Base-by-base conservation (phyloP, 2,113 vertebrate genomes). In the Herpetotheres cachinnans region DNA sequence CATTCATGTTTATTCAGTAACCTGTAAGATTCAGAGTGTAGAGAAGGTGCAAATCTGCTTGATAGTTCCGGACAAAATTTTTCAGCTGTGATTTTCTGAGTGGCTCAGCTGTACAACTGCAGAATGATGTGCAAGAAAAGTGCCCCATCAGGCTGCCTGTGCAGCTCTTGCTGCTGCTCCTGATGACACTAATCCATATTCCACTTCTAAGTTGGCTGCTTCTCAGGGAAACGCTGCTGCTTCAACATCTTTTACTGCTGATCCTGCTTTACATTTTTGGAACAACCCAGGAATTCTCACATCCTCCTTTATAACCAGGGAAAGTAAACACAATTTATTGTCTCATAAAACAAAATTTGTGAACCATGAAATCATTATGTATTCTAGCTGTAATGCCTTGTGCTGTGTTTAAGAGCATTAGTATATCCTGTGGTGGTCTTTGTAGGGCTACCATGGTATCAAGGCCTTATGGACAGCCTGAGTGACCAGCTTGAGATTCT, bases 121-220 rank as follows among this genome's bases (percentile, higher is more conserved):
- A 32, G 94, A 95, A 79, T 97, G 90, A 92, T 93, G 87, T 92
- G 86, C 0, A 0, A 94, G 70, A 83, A 8, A 93, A 96, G 90
- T 95, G 92, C 93, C 83, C 96, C 95, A 87, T 95, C 93, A 87
- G 91, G 22, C 96, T 95, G 95, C 82, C 87, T 96, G 79, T 95
- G 88, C 91, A 65, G 95, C 94, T 96, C 93, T 93, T 94, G 94
- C 94, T 93, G 91, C 96, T 93, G 95, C 94, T 97, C 66, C 95
- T 93, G 95, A 80, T 97, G 97, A 97, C 97, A 97, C 90, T 97
- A 97, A 97, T 97, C 97, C 97, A 97, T 95, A 97, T 97, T 94
- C 97, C 95, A 96, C 96, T 97, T 95, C 95, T 97, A 93, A 97
- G 92, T 97, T 97, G 97, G 95, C 97, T 96, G 97, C 95, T 96